Percentiles rank a stretch among this genome's conserved stretches.
phyloP scores from a whole-genome alignment of 2,888 invertebrate species.

The Schizotus pectinicornis region DNA sequence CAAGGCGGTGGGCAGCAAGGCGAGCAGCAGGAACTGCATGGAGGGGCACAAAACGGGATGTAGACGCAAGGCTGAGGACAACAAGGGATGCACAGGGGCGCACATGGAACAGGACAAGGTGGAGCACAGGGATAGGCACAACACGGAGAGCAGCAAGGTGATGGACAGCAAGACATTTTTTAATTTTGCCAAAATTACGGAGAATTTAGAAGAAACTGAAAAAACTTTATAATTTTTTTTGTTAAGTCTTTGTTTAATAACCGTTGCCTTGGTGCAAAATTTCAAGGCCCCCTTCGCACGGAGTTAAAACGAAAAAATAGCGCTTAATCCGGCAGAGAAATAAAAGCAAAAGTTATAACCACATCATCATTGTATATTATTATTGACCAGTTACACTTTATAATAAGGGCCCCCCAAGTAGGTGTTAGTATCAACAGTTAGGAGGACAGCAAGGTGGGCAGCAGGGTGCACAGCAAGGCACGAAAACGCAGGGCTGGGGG shows the following conservation, averaged over 20 bases:
- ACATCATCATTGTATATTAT: no score
- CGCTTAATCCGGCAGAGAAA: no score
- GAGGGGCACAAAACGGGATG: constrained; percentile 31
- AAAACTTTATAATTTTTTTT: constrained; percentile 1
- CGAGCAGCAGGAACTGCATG: constrained; percentile 34
- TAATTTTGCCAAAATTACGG: constrained; percentile 1
- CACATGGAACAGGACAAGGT: constrained; percentile 36
- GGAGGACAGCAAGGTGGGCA: constrained; percentile 33
- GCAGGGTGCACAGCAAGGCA: constrained; percentile 32
- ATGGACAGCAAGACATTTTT: constrained; percentile 31
- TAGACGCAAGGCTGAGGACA: constrained; percentile 37
- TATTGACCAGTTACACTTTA: no score
- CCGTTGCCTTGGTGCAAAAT: constrained; percentile 2
- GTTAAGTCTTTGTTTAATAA: constrained; percentile 6
- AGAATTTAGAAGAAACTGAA: constrained; percentile 9
- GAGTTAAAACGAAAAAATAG: no score
- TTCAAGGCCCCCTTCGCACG: no score
- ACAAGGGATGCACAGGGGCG: constrained; percentile 35
- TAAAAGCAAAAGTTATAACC: no score
- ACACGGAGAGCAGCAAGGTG: constrained; percentile 33
- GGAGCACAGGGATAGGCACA: constrained; percentile 35
- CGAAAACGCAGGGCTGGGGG: constrained; percentile 36
- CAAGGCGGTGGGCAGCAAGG: constrained; percentile 15
- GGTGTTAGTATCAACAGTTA: no score
- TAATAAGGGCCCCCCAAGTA: no score